Conservation (phyloP, 92 coral and sea anemone species). For the Pocillopora grandis region DNA sequence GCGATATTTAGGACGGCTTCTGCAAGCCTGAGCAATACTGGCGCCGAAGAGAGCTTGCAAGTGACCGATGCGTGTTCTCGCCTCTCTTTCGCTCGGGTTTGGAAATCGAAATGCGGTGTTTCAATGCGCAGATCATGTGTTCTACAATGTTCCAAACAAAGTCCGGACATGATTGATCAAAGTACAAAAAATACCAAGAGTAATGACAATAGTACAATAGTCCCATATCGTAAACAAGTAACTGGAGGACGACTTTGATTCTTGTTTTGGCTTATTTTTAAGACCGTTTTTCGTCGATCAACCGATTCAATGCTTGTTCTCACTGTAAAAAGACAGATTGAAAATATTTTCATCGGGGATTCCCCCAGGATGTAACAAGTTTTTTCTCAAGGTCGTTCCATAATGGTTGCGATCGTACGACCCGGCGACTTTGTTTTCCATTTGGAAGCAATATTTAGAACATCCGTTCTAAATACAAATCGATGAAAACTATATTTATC, state of each 20-base stretch:
- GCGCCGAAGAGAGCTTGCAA: neutral
- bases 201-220: slow-evolving; percentile 49
- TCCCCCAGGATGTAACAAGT: slow-evolving; percentile 37
- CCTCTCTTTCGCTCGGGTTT: too few relatives aligned
- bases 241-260: slow-evolving; percentile 8
- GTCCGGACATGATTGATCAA: neutral
- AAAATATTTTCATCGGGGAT: slow-evolving; percentile 28
- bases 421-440: neutral
- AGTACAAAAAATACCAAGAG: slow-evolving; percentile 18
- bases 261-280: neutral
- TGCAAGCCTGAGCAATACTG: neutral
- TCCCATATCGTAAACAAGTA: slow-evolving; percentile 36
- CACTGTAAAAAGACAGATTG: neutral
- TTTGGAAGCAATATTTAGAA: neutral
- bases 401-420: neutral
- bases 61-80: neutral
- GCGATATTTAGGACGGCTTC: slow-evolving; percentile 10
- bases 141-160: neutral
- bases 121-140: neutral
- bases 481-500: too few relatives aligned
- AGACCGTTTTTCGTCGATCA: neutral
- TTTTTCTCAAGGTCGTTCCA: neutral
- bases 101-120: neutral
- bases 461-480: neutral
- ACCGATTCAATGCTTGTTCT: neutral